Evolutionary conservation across 2,113 vertebrate species (phyloP).

Genomic region (Mungos mungo): DNA sequence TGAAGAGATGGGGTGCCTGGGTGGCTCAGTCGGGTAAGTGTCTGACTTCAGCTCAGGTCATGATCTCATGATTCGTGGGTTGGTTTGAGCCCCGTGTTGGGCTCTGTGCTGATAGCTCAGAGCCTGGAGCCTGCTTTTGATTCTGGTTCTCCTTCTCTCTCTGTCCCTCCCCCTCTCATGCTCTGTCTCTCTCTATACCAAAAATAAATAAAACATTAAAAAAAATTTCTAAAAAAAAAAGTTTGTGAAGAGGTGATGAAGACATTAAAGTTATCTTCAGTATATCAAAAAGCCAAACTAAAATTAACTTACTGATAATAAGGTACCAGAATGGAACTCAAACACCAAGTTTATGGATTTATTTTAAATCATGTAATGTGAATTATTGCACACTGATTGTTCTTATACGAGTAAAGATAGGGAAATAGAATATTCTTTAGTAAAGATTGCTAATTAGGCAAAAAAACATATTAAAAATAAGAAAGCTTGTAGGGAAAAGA

Average conservation of each 20-base stretch:
- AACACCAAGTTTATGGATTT: conserved; percentile 32
- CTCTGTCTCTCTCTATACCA: no score
- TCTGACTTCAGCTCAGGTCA: no score
- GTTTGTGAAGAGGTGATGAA: background rate
- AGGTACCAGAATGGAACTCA: conserved; percentile 31
- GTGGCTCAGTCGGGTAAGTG: no score
- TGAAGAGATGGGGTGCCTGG: background rate
- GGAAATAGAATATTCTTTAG: conserved; percentile 43
- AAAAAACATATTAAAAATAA: conserved; percentile 42
- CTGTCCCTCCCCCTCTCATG: no score
- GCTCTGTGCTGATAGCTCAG: no score
- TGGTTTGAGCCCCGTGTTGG: no score
- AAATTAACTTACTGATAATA: conserved; percentile 52
- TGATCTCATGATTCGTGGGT: no score
- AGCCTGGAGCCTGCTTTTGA: no score
- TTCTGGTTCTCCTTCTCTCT: no score
- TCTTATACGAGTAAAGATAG: conserved; percentile 53
- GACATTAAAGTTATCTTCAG: background rate
- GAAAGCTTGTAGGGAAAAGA: conserved; percentile 30
- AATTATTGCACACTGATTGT: conserved; percentile 33
- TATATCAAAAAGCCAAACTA: background rate
- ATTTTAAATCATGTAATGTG: conserved; percentile 41
- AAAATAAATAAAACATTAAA: no score
- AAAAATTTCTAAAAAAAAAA: no score
- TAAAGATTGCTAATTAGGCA: conserved; percentile 56